Evolutionary conservation across 1,140 invertebrate species (phyloP), one percentile per base, ranked within the genome.

Genomic region (Magallana gigas): DNA sequence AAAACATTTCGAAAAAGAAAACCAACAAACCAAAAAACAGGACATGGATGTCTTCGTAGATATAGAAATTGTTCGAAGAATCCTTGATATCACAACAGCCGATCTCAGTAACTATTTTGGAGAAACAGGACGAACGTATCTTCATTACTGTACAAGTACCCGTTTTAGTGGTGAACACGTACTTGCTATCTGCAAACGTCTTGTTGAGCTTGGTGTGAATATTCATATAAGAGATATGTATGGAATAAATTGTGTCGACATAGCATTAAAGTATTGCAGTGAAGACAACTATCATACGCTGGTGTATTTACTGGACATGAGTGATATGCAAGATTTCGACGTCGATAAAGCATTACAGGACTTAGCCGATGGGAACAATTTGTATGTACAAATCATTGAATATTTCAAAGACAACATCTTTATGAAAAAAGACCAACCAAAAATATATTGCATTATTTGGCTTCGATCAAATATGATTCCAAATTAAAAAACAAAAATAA

Each of bases 111-210:
- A 71, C 11, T 36, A 18, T 12, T 11, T 71, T 18, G 68, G 29
- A 11, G 68, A 23, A 29, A 71, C 29, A 1, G 1, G 36, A 0
- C 68, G 68, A 12, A 71, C 68, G 8, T 71, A 71, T 9, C 68
- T 71, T 71, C 68, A 71, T 71, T 71, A 71, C 23, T 71, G 68
- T 71, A 23, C 68, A 4, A 71, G 68, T 29, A 29, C 68, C 3
- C 68, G 18, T 71, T 29, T 71, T 12, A 23, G 18, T 9, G 68
- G 29, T 71, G 36, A 29, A 29, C 68, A 71, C 8, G 29, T 29
- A 8, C 23, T 7, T 29, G 18, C 18, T 11, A 71, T 71, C 18
- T 71, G 68, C 68, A 11, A 36, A 29, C 68, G 68, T 11, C 23
- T 71, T 29, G 23, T 71, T 29, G 68, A 71, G 29, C 68, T 71